These are phyloP conservation scores for Gonocerus acuteangulatus DNA, from an alignment of 2,888 invertebrate genomes.

Conservation along the genomic window DNA sequence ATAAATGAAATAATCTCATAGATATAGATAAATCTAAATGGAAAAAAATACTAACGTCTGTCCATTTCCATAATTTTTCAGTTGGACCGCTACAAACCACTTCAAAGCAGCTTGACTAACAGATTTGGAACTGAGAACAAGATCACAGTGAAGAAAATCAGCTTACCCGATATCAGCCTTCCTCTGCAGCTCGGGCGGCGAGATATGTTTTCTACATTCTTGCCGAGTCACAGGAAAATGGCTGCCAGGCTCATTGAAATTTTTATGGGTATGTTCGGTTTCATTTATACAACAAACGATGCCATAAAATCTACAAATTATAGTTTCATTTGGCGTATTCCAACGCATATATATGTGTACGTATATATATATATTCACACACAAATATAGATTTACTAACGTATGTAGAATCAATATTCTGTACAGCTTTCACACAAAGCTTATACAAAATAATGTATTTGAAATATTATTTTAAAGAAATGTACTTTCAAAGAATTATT, in stretches of 20 bases:
- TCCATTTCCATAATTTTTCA: slow-evolving; percentile 39
- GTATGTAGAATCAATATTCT: background rate
- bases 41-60: too few relatives aligned
- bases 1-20: too few relatives aligned
- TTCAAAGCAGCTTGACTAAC: slow-evolving; percentile 51
- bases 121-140: slow-evolving; percentile 51
- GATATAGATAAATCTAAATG: too few relatives aligned
- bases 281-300: too few relatives aligned
- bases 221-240: slow-evolving; percentile 60
- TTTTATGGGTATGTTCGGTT: slow-evolving; percentile 52
- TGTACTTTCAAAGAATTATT: too few relatives aligned
- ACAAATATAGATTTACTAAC: too few relatives aligned
- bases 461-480: too few relatives aligned
- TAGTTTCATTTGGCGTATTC: too few relatives aligned
- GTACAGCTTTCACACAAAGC: background rate
- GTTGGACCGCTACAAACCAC: slow-evolving; percentile 50
- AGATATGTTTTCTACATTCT: slow-evolving; percentile 66
- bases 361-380: background rate
- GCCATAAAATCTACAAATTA: too few relatives aligned
- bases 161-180: slow-evolving; percentile 55
- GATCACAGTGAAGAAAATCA: slow-evolving; percentile 52
- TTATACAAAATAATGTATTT: background rate
- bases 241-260: slow-evolving; percentile 62
- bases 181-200: slow-evolving; percentile 56
- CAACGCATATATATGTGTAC: background rate